Evolutionary conservation across 2,113 vertebrate genomes (phyloP).

Genomic region (Oxyura jamaicensis): DNA sequence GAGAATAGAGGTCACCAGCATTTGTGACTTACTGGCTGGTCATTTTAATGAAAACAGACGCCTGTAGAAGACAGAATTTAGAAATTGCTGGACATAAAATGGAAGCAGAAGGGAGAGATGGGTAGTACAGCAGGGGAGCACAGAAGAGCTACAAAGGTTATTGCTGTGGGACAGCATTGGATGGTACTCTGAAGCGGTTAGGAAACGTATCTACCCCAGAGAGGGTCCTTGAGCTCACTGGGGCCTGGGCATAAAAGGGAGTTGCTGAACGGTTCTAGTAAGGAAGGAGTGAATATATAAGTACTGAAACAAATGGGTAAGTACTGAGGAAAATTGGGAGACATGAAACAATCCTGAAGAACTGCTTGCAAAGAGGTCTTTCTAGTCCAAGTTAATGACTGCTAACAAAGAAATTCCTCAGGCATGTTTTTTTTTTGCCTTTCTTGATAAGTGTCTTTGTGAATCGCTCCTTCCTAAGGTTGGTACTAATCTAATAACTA

Average conservation of each 20-base stretch:
- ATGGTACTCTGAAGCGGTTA: neutral
- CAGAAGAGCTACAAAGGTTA: neutral
- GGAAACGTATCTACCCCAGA: neutral
- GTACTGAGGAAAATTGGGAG: neutral
- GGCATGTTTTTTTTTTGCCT: neutral
- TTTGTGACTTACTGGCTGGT: neutral
- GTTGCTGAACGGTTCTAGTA: neutral
- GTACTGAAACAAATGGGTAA: neutral
- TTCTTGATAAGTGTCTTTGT: neutral
- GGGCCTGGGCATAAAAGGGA: neutral
- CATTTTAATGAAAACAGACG: neutral
- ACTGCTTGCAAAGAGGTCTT: neutral
- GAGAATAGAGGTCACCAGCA: neutral
- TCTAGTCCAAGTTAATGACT: neutral
- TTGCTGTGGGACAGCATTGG: neutral
- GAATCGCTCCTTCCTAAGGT: neutral
- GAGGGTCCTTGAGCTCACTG: neutral
- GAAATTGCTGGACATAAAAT: neutral
- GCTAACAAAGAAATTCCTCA: neutral
- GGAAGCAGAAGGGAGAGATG: neutral
- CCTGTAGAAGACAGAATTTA: neutral
- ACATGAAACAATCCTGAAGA: neutral
- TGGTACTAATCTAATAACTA: accelerated
- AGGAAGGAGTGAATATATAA: neutral
- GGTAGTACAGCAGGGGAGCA: neutral